Base-by-base conservation (phyloP, 1,140 invertebrate species). In the Probaryconus sp. region DNA sequence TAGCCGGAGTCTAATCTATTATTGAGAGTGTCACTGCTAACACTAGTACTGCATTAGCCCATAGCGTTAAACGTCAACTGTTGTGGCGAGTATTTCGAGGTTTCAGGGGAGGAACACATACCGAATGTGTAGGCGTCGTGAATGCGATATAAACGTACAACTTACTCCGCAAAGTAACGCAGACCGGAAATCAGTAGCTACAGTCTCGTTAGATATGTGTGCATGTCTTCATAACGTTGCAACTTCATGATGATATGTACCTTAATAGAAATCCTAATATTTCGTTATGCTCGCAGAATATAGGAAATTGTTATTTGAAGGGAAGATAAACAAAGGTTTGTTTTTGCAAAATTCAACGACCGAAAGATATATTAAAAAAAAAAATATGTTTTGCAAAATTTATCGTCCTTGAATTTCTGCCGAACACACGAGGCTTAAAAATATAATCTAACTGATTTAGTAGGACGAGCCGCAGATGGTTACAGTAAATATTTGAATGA, bases 111-210 rank as follows among this genome's bases (percentile, higher is more conserved):
- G 35, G 4, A 18, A 20, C 40, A 5, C 28, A 20, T 24, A 11
- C 1, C n/a, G 20, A 6, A 5, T 26, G 40, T 13, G 43, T 47
- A 14, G 43, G 43, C 14, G 43, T 42, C 4, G 38, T 5, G 17
- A 20, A 3, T 4, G 5, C 38, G 38, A 20, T 16, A 42, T 14
- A 14, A 18, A 17, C 20, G 28, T 26, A 9, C 30, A 16, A 47
- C 14, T 47, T 47, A 47, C 43, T 30, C 24, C n/a, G 11, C 43
- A 16, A 30, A 47, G 43, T 47, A 47, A 47, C 16, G 43, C 43
- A 3, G n/a, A 47, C 24, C 43, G 43, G 43, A 47, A 47, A 47
- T 47, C 21, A 13, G 43, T 47, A 47, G 43, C 43, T 21, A 47
- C 43, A 30, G 7, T 28, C 30, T 13, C 10, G 6, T 14, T n/a